Base-by-base conservation (phyloP, 2,797 vertebrate species). In the Thalassophryne amazonica region DNA sequence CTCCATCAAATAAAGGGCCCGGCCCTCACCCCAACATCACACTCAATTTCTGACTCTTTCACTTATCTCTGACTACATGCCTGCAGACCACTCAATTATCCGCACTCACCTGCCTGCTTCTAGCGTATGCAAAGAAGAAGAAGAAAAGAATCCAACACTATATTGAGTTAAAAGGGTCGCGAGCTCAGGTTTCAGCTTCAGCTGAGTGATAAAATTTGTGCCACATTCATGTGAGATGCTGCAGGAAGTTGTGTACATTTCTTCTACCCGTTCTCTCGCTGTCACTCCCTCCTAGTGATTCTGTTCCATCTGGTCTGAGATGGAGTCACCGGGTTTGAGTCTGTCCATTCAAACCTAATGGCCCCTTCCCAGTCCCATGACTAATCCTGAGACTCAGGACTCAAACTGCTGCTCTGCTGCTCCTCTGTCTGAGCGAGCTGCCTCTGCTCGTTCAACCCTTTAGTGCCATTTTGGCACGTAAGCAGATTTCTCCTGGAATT, bases 351-450 rank as follows among this genome's bases (percentile, higher is more conserved):
- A 79, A 67, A 72, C 73, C 68, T 86, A 80, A 79, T 84, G 77
- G 81, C 81, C 72, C 85, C 79, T 77, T 67, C 60, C 60, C 57
- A 78, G 86, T 86, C 87, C 81, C 81, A 85, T 89, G 85, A 87
- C 84, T 86, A 87, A 89, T 89, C 85, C 85, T 58, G 68, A 76
- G 73, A 86, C 80, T 84, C 69, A 60, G 73, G 74, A 80, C 72
- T 64, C 46, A 9, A 77, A 63, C 84, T 74, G 66, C 73, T 74
- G 68, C 82, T 72, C 61, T 69, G 50, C 45, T 74, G 57, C 40
- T 54, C 52, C 60, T 83, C 68, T 81, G 60, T 78, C 38, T 64
- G 45, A 52, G 55, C 70, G 46, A 58, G 59, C 32, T 54, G 47
- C 52, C 46, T 57, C 35, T 18, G 50, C 29, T 47, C 34, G 49